Evolutionary conservation across 1,140 invertebrate species (phyloP), one percentile per base, ranked within the genome.

Genomic region (Eufriesea mexicana): DNA sequence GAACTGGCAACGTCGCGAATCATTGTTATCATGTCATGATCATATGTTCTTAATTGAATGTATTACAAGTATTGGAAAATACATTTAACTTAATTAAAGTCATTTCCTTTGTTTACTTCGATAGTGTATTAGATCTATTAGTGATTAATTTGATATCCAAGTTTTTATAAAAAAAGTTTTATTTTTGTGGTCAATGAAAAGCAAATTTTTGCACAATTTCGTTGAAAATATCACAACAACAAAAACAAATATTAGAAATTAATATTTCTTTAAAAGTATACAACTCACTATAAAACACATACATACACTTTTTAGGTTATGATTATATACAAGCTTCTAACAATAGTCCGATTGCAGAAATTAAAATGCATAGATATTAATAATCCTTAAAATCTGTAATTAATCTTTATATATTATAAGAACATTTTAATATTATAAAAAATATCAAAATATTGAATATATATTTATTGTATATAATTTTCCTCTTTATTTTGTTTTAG

Each of bases 11-110:
- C 67, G 25, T 62, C 67, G 76, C 80, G 54, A 57, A 57, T 67
- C 49, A 47, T 42, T 49, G 35, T 51, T 47, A 66, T 57, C 23
- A 14, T 67, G 72, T 82, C 79, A 82, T 25, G 18, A 76, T 54
- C 79, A 82, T 82, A 62, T 76, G 54, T 67, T 82, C 62, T 28
- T 67, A 57, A 68, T 76, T 76, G 16, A 76, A 55, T 73, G 59
- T 64, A 64, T 74, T 64, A 59, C n/a, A 2, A 74, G 16, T 64
- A 80, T 80, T 59, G 25, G 18, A 47, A 76, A 55, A 2, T 5
- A n/a, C 23, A 14, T n/a, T 16, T n/a, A 49, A 51, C 57, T 35
- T 7, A 54, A n/a, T 45, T 67, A 28, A n/a, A 23, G 49, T n/a
- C 51, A 7, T 25, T 2, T 66, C 25, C 7, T 54, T 67, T 81